Evolutionary conservation across 1,140 invertebrate species (phyloP).

Genomic region (Helicoverpa zea): DNA sequence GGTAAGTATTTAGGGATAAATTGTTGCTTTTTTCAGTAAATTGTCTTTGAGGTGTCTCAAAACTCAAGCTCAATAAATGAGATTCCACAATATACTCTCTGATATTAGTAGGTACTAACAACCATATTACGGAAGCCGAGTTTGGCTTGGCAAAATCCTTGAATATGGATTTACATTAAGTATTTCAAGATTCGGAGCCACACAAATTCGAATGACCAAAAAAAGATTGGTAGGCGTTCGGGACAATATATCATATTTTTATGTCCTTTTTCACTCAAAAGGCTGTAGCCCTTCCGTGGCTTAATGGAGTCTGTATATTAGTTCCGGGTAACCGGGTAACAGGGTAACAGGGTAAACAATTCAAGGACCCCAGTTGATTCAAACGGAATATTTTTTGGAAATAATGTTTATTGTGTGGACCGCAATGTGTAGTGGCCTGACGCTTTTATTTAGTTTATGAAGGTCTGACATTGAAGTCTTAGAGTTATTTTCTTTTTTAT

Average conservation of each 20-base stretch:
- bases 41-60: too few relatives aligned
- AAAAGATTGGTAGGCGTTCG: not conserved
- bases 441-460: constrained; percentile 18
- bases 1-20: too few relatives aligned
- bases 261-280: not conserved
- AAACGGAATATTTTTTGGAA: constrained; percentile 9
- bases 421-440: not conserved
- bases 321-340: constrained; percentile 1
- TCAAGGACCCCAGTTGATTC: not conserved
- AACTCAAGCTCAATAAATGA: too few relatives aligned
- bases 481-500: not conserved
- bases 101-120: too few relatives aligned
- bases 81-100: too few relatives aligned
- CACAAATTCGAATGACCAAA: too few relatives aligned
- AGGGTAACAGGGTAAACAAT: constrained; percentile 13
- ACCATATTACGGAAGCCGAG: too few relatives aligned
- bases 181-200: too few relatives aligned
- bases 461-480: not conserved
- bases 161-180: too few relatives aligned
- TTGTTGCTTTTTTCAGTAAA: too few relatives aligned
- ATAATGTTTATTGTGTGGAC: constrained; percentile 24
- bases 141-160: too few relatives aligned
- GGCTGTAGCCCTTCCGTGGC: constrained; percentile 5
- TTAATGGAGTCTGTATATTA: constrained; percentile 8
- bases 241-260: constrained; percentile 28